A percentile compares a stretch with the other conserved stretches of the same genome.
phyloP scores from a whole-genome alignment of 2,797 vertebrate species.

The Micrastur ruficollis region DNA sequence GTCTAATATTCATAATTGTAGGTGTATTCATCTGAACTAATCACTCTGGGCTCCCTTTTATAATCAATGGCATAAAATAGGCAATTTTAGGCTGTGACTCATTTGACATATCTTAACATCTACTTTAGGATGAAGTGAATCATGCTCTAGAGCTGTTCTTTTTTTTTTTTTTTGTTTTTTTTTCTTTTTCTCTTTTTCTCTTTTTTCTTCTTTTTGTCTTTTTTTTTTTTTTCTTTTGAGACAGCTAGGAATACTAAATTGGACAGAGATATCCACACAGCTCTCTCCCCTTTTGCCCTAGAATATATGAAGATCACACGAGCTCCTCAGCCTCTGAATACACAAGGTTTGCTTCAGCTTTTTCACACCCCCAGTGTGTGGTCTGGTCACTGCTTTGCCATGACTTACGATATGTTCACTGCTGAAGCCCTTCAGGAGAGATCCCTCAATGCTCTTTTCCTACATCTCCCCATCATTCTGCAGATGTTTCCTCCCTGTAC shows the following conservation, averaged over 20 bases:
- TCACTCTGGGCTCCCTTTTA: neutral
- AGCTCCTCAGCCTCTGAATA: neutral
- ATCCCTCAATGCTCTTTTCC: neutral
- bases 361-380: neutral
- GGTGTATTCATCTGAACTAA: conserved; percentile 17
- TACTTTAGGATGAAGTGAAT: conserved; percentile 30
- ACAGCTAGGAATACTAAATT: neutral
- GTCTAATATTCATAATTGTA: neutral
- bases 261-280: neutral
- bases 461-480: neutral
- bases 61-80: conserved; percentile 21
- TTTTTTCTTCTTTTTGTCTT: no score
- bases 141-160: neutral
- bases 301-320: neutral
- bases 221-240: neutral
- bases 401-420: neutral
- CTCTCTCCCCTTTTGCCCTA: neutral
- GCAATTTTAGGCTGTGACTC: conserved; percentile 36
- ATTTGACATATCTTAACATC: conserved; percentile 36
- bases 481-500: neutral
- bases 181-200: neutral
- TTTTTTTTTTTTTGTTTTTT: neutral
- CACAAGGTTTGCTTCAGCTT: neutral
- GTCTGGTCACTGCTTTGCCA: neutral
- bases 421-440: neutral